These are phyloP conservation scores for Nebria ingens DNA, from an alignment of 1,140 invertebrate species.

Conservation along the genomic window DNA sequence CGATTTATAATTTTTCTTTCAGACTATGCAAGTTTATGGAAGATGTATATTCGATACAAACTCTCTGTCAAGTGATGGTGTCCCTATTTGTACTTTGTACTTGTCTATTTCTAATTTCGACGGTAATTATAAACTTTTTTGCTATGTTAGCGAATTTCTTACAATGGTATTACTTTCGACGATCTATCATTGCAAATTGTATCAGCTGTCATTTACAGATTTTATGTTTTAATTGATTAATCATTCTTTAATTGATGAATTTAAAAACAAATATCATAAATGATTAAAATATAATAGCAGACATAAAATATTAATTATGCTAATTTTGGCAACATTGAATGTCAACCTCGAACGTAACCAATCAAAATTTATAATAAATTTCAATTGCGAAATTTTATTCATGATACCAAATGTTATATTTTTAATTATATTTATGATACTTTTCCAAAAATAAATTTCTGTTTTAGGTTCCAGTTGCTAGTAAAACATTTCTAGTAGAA, in stretches of 20 bases:
- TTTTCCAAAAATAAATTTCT: conserved; percentile 6
- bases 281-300: too few relatives aligned
- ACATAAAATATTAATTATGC: too few relatives aligned
- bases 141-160: neutral
- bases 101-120: conserved; percentile 27
- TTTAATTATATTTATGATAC: neutral
- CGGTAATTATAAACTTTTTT: conserved; percentile 18
- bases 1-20: too few relatives aligned
- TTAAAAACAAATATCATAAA: too few relatives aligned
- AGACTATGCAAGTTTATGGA: conserved; percentile 25
- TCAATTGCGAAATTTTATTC: neutral
- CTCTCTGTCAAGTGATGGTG: conserved; percentile 25
- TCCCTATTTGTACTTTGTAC: conserved; percentile 30
- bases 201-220: too few relatives aligned
- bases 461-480: conserved; percentile 17
- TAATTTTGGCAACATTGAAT: too few relatives aligned
- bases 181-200: conserved; percentile 10
- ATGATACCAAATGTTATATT: neutral
- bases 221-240: too few relatives aligned
- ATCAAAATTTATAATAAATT: conserved; percentile 5
- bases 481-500: conserved; percentile 38
- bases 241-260: too few relatives aligned
- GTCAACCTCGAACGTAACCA: too few relatives aligned
- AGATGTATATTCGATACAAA: conserved; percentile 22
- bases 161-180: neutral